Base-by-base conservation (phyloP, 2,113 vertebrate species). In the Callithrix jacchus region DNA sequence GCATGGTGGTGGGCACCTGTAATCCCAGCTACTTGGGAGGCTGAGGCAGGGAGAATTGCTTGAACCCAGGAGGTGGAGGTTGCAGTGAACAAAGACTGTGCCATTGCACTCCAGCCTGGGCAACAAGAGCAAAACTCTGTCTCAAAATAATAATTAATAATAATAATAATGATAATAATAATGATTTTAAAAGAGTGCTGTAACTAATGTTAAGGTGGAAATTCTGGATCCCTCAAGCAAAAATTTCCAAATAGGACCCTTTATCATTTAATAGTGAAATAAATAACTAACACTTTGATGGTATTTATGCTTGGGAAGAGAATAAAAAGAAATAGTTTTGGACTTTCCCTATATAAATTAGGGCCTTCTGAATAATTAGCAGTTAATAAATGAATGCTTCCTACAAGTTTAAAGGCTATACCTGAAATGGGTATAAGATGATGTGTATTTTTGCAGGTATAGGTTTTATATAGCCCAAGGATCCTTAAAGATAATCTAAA, bases 271-370 rank as follows among this genome's bases (percentile, higher is more conserved):
- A 91, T 94, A 97, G 52, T 52, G 73, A 97, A 97, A 93, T 91
- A 90, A 97, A 94, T 77, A 97, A 68, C 81, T 92, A 93, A 73
- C 35, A 52, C 95, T 97, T 97, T 97, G 96, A 96, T 93, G 97
- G 84, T 96, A 94, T 92, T 97, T 97, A 95, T 94, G 87, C 76
- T 90, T 95, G 68, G 71, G 91, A 96, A 95, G 91, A 97, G 54
- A 93, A 87, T 96, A 95, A 97, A 97, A 94, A 42, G 87, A 91
- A 96, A 77, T 80, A 3, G 37, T 92, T 96, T 94, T 95, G 97
- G 97, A 97, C 90, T 97, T 97, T 97, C 95, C 97, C 96, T 66
- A 35, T 96, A 90, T 97, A 91, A 97, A 97, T 88, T 97, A 97
- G 80, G 88, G 91, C 77, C 92, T 95, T 30, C 70, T 93, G 70